Evolutionary conservation across 2,113 vertebrate species (phyloP).

Genomic region (Calidris pugnax): DNA sequence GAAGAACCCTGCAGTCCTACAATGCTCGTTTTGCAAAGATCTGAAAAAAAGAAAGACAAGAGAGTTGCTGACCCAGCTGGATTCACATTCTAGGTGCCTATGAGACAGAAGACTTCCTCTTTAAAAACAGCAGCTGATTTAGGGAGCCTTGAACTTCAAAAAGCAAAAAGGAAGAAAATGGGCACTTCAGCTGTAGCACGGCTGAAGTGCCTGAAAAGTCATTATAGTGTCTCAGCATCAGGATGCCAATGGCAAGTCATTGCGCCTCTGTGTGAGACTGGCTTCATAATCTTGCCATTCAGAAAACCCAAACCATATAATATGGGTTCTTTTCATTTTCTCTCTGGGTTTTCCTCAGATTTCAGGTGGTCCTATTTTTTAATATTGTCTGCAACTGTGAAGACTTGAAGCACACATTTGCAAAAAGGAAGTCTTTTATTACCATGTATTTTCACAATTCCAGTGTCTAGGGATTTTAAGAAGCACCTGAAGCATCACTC

Average conservation of each 20-base stretch:
- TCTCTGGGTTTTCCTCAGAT: not conserved
- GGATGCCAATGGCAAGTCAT: not conserved
- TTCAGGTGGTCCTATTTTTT: not conserved
- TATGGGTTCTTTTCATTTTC: not conserved
- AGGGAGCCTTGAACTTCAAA: not conserved
- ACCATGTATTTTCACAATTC: not conserved
- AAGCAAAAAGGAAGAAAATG: not conserved
- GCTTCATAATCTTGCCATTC: not conserved
- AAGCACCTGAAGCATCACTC: not conserved
- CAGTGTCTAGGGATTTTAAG: not conserved
- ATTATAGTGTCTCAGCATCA: not conserved
- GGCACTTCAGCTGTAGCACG: not conserved
- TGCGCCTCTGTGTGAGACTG: not conserved
- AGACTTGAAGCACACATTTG: not conserved
- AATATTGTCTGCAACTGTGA: not conserved
- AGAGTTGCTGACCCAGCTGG: not conserved
- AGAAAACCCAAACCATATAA: not conserved
- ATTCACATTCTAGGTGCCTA: not conserved
- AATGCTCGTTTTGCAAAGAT: not conserved
- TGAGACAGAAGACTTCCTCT: not conserved
- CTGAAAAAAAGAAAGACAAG: not conserved
- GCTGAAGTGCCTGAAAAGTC: not conserved
- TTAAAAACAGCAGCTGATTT: not conserved
- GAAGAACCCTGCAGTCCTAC: not conserved
- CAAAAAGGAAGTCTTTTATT: not conserved